Conservation (phyloP, 2,797 vertebrate genomes). For the Aphelocoma californica region DNA sequence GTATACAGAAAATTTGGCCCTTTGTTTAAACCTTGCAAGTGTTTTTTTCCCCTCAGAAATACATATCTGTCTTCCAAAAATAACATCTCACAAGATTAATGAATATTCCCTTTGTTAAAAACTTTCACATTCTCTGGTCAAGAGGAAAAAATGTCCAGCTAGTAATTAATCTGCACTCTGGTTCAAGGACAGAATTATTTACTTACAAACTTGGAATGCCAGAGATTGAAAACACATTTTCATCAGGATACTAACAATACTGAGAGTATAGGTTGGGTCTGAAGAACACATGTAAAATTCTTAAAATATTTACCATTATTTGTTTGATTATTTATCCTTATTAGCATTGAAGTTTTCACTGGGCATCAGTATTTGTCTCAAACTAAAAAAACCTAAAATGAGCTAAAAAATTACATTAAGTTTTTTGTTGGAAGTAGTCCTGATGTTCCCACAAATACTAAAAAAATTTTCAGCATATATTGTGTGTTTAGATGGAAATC, state of each 20-base stretch:
- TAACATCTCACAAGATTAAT: not conserved
- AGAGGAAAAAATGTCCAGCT: slow-evolving; percentile 16
- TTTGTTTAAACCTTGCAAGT: slow-evolving; percentile 7
- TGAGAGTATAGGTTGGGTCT: not conserved
- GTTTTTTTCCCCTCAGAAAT: slow-evolving; percentile 41
- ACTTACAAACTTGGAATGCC: slow-evolving; percentile 14
- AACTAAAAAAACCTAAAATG: not conserved
- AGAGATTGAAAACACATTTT: slow-evolving; percentile 37
- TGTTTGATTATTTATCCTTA: not conserved
- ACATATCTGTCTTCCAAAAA: slow-evolving; percentile 19
- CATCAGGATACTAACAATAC: not conserved
- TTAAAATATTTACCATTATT: slow-evolving; percentile 3
- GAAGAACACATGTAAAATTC: slow-evolving; percentile 40
- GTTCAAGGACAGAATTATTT: slow-evolving; percentile 65
- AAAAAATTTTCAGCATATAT: not conserved
- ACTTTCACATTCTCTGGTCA: not conserved
- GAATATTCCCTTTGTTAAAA: slow-evolving; percentile 54
- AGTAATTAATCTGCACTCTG: slow-evolving; percentile 19
- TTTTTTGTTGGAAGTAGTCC: not conserved
- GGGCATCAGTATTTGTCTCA: not conserved
- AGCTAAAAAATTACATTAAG: not conserved
- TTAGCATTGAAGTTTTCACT: not conserved
- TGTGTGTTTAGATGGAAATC: not conserved
- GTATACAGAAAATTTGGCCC: slow-evolving; percentile 17
- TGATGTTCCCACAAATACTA: not conserved